phyloP scores from a whole-genome alignment of 2,888 invertebrate genomes.

The Lumbricus terrestris region DNA sequence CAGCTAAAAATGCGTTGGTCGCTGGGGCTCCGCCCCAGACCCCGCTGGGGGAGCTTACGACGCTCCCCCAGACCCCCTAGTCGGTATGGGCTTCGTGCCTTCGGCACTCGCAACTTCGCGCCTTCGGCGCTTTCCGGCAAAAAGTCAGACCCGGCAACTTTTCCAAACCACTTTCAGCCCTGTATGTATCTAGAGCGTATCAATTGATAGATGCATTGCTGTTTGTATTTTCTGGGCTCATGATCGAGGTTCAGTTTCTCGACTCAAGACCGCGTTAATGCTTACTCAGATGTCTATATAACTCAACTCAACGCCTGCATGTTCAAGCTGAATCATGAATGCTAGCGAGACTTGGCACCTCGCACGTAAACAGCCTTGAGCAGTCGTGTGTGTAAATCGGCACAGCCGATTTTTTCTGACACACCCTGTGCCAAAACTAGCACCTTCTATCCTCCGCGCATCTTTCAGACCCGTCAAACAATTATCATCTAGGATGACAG shows the following conservation, averaged over 20 bases:
- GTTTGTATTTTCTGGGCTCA: not conserved
- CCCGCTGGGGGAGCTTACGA: too few species aligned
- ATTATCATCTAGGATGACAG: not conserved
- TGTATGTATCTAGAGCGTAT: too few species aligned
- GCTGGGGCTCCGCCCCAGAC: too few species aligned
- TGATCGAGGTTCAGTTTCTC: too few species aligned
- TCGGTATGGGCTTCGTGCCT: too few species aligned
- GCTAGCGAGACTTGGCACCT: not conserved
- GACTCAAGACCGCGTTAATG: not conserved
- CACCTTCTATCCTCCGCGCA: not conserved
- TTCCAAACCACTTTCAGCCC: too few species aligned
- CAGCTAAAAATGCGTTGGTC: too few species aligned
- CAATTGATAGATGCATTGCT: not conserved
- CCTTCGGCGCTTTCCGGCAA: too few species aligned
- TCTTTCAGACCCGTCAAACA: not conserved
- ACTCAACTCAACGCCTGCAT: not conserved
- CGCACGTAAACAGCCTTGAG: not conserved
- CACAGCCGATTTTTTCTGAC: not conserved
- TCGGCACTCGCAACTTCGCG: too few species aligned
- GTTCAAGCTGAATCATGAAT: not conserved
- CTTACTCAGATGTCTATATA: not conserved
- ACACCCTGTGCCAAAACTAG: not conserved
- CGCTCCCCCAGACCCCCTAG: too few species aligned
- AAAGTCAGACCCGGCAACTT: too few species aligned
- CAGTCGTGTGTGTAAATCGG: not conserved